Percentiles rank a stretch among this genome's conserved stretches.
These are phyloP conservation scores for Masticophis lateralis DNA, from an alignment of 2,797 vertebrate species.

Conservation along the genomic window DNA sequence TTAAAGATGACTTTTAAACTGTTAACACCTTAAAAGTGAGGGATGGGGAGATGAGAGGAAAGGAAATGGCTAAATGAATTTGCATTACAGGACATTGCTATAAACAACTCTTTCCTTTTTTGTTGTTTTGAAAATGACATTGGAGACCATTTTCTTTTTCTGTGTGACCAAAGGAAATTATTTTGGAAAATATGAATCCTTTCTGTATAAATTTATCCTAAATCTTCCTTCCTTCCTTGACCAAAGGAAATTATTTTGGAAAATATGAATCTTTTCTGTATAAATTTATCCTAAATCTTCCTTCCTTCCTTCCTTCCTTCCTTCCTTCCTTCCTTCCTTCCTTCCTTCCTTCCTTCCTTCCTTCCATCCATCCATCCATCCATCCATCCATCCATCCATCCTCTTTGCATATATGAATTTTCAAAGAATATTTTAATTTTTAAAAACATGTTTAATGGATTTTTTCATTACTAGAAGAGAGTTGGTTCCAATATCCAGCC, in stretches of 20 bases:
- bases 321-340: neutral
- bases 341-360: neutral
- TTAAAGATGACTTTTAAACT: slow-evolving; percentile 17
- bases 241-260: slow-evolving; percentile 13
- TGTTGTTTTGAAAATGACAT: neutral
- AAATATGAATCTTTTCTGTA: neutral
- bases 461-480: neutral
- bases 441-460: neutral
- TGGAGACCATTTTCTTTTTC: neutral
- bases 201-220: neutral
- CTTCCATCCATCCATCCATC: neutral
- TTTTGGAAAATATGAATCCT: neutral
- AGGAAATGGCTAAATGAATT: slow-evolving; percentile 1
- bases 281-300: slow-evolving; percentile 16
- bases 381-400: neutral
- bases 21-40: neutral
- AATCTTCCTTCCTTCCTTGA: too few relatives aligned
- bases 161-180: slow-evolving; percentile 1
- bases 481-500: neutral
- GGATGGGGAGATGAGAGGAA: neutral
- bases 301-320: neutral
- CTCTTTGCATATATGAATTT: neutral
- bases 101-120: slow-evolving; percentile 3
- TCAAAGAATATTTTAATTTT: neutral
- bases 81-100: neutral